Evolutionary conservation across 2,113 vertebrate genomes (phyloP).

Genomic region (Misgurnus anguillicaudatus): DNA sequence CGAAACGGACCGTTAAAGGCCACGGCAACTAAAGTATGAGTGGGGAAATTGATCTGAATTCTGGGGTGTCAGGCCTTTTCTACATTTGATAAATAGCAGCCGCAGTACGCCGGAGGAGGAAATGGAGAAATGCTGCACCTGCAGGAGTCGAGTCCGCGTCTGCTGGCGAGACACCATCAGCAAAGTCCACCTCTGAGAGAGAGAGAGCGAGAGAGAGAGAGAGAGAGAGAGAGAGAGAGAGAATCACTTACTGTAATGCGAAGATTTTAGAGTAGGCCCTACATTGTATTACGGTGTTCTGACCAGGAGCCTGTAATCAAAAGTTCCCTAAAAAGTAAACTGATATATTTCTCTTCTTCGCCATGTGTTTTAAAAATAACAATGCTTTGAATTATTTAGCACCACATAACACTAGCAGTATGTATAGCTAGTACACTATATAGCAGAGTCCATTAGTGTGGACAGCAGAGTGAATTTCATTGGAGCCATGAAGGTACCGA

Average conservation of each 20-base stretch:
- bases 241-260: constrained; percentile 3
- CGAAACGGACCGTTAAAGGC: constrained; percentile 27
- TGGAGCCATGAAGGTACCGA: neutral
- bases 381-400: neutral
- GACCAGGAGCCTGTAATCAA: neutral
- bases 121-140: constrained; percentile 37
- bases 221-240: neutral
- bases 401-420: neutral
- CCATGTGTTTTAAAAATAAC: neutral
- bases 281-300: neutral
- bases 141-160: constrained; percentile 10
- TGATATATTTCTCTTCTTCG: neutral
- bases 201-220: neutral
- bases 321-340: neutral
- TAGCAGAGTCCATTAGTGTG: constrained; percentile 7
- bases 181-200: constrained; percentile 30
- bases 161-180: constrained; percentile 17
- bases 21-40: constrained; percentile 39
- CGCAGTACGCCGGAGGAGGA: constrained; percentile 36
- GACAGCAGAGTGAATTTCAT: neutral
- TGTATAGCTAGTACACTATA: neutral
- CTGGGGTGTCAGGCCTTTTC: constrained; percentile 41
- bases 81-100: constrained; percentile 50
- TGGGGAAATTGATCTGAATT: constrained; percentile 50
- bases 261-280: neutral